Evolutionary conservation across 1,140 invertebrate genomes (phyloP), one percentile per base, ranked within the genome.

Genomic region (Cotesia vestalis): DNA sequence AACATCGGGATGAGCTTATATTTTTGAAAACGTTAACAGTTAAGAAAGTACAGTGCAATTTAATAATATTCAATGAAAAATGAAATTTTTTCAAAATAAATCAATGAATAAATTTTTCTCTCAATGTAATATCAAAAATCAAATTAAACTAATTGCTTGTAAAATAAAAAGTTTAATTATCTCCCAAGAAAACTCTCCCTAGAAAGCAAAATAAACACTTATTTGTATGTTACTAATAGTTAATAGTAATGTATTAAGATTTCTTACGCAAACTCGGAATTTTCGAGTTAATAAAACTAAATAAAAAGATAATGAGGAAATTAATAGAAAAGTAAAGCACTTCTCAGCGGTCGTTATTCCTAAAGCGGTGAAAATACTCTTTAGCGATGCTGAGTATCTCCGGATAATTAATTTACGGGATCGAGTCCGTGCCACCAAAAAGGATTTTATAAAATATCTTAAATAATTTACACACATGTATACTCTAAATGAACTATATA

Each of bases 251-350:
- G 40, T 57, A 57, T 14, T 57, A 14, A 57, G 1, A 57, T 17
- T 8, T 57, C n/a, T 57, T 57, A 14, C n/a, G n/a, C 14, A 17
- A 14, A 57, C 17, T 61, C 17, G 14, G 3, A 3, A 61, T 11
- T 61, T 35, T 61, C 14, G 9, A 5, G 40, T 6, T 11, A 46
- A 46, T 46, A 46, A 46, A 46, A 57, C 12, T 27, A 34, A 68
- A 36, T n/a, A 20, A 6, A 40, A 69, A 69, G 60, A 69, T 60
- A 40, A 11, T 9, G 53, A 57, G 60, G 55, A 69, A 69, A 69
- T 69, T 69, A 69, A 69, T 69, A 61, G 67, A 62, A 69, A 27
- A 69, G 4, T 61, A 46, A 46, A 46, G 40, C 11, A 46, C 40
- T 46, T 46, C 40, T 27, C 6, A 35, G 35, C 35, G 67, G 55